Conservation (phyloP, 2,888 invertebrate genomes). For the Drosophila leonis region DNA sequence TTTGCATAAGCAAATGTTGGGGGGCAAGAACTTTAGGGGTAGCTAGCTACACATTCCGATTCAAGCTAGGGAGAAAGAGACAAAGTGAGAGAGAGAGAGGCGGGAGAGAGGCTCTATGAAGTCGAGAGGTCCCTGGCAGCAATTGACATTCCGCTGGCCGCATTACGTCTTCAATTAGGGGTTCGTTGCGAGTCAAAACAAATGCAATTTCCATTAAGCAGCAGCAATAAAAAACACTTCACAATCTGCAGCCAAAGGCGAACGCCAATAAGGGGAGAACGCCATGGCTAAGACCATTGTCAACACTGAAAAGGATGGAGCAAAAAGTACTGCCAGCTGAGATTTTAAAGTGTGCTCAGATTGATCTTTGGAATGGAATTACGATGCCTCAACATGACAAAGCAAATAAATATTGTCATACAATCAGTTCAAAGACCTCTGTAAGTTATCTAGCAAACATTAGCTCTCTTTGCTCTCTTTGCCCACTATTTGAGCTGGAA, state of each 20-base stretch:
- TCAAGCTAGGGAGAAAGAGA: background rate
- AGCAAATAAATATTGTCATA: background rate
- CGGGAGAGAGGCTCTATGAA: background rate
- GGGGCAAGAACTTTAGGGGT: constrained; percentile 36
- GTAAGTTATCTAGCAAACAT: constrained; percentile 1
- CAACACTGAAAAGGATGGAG: background rate
- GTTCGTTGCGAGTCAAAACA: constrained; percentile 58
- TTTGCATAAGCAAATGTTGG: constrained; percentile 4
- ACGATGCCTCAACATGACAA: background rate
- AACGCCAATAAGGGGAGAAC: background rate
- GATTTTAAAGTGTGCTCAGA: background rate
- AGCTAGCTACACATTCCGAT: constrained; percentile 24
- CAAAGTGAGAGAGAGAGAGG: background rate
- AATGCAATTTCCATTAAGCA: constrained; percentile 18
- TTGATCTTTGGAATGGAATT: constrained; percentile 2
- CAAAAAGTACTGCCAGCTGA: background rate
- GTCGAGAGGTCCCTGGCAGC: constrained; percentile 14
- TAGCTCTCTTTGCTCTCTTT: background rate
- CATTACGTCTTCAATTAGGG: constrained; percentile 53
- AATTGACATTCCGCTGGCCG: constrained; percentile 36
- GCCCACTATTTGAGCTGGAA: constrained; percentile 3
- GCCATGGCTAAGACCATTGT: background rate
- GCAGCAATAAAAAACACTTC: constrained; percentile 25
- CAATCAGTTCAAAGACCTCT: constrained; percentile 11
- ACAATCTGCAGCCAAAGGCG: background rate